These are phyloP conservation scores for Remorina albescens DNA, from an alignment of 2,797 vertebrate species.

Conservation along the genomic window DNA sequence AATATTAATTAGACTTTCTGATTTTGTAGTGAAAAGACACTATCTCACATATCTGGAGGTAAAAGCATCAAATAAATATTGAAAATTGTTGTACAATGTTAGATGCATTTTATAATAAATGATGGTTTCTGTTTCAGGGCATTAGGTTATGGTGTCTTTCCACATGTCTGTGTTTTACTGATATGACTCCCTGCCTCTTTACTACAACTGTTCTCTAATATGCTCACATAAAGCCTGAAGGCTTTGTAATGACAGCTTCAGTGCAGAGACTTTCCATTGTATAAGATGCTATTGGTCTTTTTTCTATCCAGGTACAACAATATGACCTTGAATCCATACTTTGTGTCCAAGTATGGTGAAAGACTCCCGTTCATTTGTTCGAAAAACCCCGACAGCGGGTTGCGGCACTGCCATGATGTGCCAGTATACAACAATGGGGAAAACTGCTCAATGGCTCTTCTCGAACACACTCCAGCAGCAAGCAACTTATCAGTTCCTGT, in stretches of 20 bases:
- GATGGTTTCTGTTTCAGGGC: too few relatives aligned
- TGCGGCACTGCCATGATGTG: slow-evolving; percentile 86
- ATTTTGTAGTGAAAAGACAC: not conserved
- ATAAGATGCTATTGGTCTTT: not conserved
- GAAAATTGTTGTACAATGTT: too few relatives aligned
- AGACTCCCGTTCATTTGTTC: slow-evolving; percentile 88
- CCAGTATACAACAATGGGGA: slow-evolving; percentile 82
- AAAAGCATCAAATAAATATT: not conserved
- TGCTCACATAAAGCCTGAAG: too few relatives aligned
- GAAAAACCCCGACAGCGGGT: slow-evolving; percentile 84
- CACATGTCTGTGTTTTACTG: too few relatives aligned
- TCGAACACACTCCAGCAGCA: slow-evolving; percentile 54
- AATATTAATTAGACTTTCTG: not conserved
- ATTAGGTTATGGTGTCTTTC: too few relatives aligned
- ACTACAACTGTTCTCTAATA: too few relatives aligned
- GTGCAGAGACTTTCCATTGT: not conserved
- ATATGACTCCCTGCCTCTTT: too few relatives aligned
- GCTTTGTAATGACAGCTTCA: not conserved
- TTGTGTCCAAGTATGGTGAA: slow-evolving; percentile 81
- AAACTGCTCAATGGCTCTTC: slow-evolving; percentile 86
- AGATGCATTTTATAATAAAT: too few relatives aligned
- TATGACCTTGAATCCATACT: slow-evolving; percentile 86
- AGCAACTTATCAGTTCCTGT: slow-evolving; percentile 27
- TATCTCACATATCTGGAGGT: not conserved
- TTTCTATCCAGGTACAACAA: slow-evolving; percentile 83